Conservation (phyloP, 2,797 vertebrate species). For the Salmo trutta region DNA sequence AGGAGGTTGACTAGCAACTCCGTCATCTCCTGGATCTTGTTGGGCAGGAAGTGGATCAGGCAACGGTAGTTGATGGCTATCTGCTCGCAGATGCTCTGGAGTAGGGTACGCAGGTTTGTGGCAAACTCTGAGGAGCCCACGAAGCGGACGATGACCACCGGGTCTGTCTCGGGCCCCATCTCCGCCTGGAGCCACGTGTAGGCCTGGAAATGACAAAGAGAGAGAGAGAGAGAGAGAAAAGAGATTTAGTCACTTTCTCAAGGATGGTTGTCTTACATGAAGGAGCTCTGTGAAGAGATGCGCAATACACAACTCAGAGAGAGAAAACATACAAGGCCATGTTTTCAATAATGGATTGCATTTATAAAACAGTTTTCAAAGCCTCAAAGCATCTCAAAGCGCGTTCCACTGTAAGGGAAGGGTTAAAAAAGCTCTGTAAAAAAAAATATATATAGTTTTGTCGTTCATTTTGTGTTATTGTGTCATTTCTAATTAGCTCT, state of each 20-base stretch:
- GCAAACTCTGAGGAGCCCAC: constrained; percentile 91
- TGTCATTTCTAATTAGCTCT: too few species aligned
- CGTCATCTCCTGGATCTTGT: constrained; percentile 93
- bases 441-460: background rate
- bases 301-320: background rate
- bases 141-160: constrained; percentile 92
- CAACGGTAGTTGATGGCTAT: constrained; percentile 94
- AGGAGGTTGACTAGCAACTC: constrained; percentile 94
- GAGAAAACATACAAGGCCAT: too few species aligned
- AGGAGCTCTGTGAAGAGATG: background rate
- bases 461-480: background rate
- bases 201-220: constrained; percentile 78
- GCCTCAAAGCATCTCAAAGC: background rate
- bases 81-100: constrained; percentile 97
- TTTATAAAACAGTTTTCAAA: background rate
- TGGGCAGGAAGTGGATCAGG: constrained; percentile 93
- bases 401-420: background rate
- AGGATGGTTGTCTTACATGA: background rate
- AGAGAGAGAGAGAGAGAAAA: constrained; percentile 32
- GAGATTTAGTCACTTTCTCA: background rate
- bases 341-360: background rate
- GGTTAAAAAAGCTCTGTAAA: background rate
- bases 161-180: constrained; percentile 93
- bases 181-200: constrained; percentile 94
- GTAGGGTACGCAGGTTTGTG: constrained; percentile 87